Conservation (phyloP, 2,113 vertebrate species). For the Mus spicilegus region DNA sequence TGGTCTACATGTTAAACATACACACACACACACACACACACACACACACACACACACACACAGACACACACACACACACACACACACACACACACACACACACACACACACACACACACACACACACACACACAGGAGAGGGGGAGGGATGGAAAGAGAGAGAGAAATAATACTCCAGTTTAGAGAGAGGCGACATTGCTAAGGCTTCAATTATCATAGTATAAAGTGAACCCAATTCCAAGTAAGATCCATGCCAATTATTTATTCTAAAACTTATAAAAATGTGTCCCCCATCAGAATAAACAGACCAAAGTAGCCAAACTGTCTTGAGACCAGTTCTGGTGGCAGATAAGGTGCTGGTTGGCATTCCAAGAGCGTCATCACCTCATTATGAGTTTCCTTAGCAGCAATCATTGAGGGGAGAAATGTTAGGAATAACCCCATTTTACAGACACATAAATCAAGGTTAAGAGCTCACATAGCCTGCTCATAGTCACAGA, state of each 20-base stretch:
- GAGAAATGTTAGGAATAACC: background rate
- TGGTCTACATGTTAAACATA: background rate
- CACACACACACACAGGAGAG: background rate
- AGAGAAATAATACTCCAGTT: background rate
- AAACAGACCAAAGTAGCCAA: constrained; percentile 8
- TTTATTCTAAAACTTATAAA: background rate
- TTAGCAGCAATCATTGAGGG: background rate
- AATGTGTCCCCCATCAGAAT: background rate
- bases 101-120: background rate
- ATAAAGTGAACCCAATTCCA: background rate
- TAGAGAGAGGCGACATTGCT: background rate
- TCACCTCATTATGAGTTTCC: background rate
- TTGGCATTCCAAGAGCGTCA: background rate
- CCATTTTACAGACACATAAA: background rate
- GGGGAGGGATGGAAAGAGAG: background rate
- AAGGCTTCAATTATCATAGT: background rate
- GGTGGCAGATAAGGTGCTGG: background rate
- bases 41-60: background rate
- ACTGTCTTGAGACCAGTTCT: background rate
- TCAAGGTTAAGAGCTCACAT: background rate
- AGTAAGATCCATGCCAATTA: background rate
- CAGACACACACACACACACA: background rate
- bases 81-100: background rate
- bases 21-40: background rate
- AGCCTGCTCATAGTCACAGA: background rate